Conservation (phyloP, 2,113 vertebrate genomes). For the Desmodus rotundus region DNA sequence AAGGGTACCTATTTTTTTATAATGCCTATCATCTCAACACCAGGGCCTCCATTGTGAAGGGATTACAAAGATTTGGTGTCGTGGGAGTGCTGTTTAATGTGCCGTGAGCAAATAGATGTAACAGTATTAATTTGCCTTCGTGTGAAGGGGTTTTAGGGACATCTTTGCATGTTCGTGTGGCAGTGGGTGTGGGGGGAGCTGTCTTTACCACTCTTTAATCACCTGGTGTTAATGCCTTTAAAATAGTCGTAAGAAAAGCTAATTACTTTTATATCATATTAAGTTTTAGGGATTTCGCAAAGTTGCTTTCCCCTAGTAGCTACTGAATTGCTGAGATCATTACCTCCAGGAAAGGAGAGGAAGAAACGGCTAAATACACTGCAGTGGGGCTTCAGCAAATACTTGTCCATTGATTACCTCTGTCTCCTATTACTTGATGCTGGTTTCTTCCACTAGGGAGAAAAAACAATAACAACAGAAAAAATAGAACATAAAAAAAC, state of each 20-base stretch:
- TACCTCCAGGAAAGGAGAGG: not conserved
- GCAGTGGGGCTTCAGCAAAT: not conserved
- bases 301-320: not conserved
- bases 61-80: not conserved
- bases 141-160: not conserved
- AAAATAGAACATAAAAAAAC: not conserved
- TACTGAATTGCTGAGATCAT: not conserved
- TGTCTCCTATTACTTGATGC: not conserved
- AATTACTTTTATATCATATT: not conserved
- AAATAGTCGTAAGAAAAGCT: not conserved
- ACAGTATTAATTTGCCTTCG: not conserved
- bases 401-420: not conserved
- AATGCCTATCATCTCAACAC: not conserved
- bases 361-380: not conserved
- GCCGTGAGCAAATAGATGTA: not conserved
- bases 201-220: not conserved
- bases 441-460: not conserved
- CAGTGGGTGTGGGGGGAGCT: rapidly evolving
- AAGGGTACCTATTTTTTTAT: not conserved
- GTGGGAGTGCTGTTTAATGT: not conserved
- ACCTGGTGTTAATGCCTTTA: not conserved
- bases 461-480: not conserved
- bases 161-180: not conserved
- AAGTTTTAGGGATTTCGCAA: not conserved
- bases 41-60: not conserved